Evolutionary conservation across 2,888 invertebrate species (phyloP).

Genomic region (Ichneumoninae sp.): DNA sequence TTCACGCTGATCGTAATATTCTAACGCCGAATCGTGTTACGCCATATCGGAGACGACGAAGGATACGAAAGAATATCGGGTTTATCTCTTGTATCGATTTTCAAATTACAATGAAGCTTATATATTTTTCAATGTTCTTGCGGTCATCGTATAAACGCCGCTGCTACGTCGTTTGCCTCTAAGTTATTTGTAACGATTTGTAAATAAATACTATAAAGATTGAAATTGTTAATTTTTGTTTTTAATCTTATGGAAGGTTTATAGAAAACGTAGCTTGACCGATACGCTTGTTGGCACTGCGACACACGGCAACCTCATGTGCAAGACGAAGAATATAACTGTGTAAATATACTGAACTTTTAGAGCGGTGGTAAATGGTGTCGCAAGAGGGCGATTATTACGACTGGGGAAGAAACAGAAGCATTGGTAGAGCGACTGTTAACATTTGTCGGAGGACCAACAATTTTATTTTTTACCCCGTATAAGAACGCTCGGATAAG

Average conservation of each 20-base stretch:
- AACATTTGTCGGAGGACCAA: too few relatives aligned
- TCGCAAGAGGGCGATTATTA: too few relatives aligned
- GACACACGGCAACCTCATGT: too few relatives aligned
- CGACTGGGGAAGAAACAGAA: too few relatives aligned
- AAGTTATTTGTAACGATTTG: slow-evolving; percentile 66
- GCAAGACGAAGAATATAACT: too few relatives aligned
- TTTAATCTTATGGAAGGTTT: background rate
- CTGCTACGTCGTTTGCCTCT: slow-evolving; percentile 12
- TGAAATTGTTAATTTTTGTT: background rate
- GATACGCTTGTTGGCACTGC: too few relatives aligned
- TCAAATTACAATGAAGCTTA: slow-evolving; percentile 24
- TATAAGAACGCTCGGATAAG: too few relatives aligned
- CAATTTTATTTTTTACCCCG: too few relatives aligned
- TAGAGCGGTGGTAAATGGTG: too few relatives aligned
- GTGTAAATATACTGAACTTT: too few relatives aligned
- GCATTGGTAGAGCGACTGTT: too few relatives aligned
- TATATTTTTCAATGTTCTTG: slow-evolving; percentile 28
- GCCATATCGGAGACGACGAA: background rate
- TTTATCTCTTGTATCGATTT: slow-evolving; percentile 5
- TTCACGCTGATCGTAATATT: slow-evolving; percentile 97
- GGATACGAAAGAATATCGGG: background rate
- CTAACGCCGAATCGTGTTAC: slow-evolving; percentile 84
- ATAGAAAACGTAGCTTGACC: background rate
- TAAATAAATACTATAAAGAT: slow-evolving; percentile 38
- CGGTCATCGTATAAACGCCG: background rate